Evolutionary conservation across 2,113 vertebrate species (phyloP).

Genomic region (Malaclemys terrapin): DNA sequence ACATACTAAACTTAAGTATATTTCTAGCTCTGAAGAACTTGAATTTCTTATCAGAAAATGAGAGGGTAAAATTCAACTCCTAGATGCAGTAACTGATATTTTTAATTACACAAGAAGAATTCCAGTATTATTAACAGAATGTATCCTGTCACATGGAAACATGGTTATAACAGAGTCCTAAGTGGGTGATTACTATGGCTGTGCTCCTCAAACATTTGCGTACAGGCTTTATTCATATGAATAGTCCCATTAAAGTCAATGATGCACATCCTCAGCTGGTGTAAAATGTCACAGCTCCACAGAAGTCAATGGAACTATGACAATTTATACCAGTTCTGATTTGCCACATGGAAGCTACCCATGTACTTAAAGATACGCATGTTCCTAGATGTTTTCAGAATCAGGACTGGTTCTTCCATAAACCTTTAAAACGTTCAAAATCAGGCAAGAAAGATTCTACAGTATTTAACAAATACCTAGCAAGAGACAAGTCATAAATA

Average conservation of each 20-base stretch:
- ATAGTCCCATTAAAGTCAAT: not conserved
- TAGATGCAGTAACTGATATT: not conserved
- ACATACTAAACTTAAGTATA: not conserved
- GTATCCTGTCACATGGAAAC: not conserved
- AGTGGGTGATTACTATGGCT: not conserved
- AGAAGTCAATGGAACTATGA: not conserved
- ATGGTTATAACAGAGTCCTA: not conserved
- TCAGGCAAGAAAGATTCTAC: not conserved
- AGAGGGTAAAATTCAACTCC: not conserved
- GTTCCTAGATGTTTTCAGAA: not conserved
- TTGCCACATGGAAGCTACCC: not conserved
- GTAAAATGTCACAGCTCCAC: fast-evolving
- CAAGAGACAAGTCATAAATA: conserved; percentile 32
- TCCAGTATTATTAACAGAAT: fast-evolving
- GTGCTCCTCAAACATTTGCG: not conserved
- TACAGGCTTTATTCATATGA: not conserved
- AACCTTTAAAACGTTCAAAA: conserved; percentile 19
- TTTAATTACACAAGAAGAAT: not conserved
- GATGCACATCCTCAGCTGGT: not conserved
- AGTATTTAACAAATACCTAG: conserved; percentile 49
- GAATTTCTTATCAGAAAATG: not conserved
- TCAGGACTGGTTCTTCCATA: conserved; percentile 2
- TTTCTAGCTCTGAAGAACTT: not conserved
- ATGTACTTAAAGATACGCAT: not conserved
- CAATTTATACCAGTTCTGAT: not conserved